Evolutionary conservation across 1,140 invertebrate species (phyloP).

Genomic region (Drosophila yakuba): DNA sequence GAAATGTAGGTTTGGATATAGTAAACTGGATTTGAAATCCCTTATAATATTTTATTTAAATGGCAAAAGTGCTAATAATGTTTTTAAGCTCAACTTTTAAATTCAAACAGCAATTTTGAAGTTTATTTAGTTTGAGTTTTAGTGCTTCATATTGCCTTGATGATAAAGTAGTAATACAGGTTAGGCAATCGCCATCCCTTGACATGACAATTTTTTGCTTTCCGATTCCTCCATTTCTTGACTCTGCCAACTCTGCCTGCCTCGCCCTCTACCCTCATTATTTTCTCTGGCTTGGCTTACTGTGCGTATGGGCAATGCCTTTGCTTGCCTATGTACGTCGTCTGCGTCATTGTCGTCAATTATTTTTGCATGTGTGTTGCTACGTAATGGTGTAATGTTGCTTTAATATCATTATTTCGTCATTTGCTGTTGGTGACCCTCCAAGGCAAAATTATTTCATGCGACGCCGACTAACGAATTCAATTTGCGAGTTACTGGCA

Average conservation of each 20-base stretch:
- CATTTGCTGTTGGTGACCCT: conserved; percentile 47
- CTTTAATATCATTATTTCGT: conserved; percentile 76
- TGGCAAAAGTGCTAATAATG: too few species aligned
- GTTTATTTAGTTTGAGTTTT: too few species aligned
- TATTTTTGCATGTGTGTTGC: conserved; percentile 48
- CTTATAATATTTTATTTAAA: too few species aligned
- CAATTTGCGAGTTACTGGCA: conserved; percentile 54
- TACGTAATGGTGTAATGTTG: conserved; percentile 66
- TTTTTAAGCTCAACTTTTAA: too few species aligned
- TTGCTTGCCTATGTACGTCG: conserved; percentile 17
- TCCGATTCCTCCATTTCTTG: not conserved
- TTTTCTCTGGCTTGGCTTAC: conserved; percentile 40
- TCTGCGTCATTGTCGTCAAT: conserved; percentile 50
- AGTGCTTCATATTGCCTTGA: too few species aligned
- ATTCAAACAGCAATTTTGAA: too few species aligned
- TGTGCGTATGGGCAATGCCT: conserved; percentile 54
- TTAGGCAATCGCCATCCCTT: not conserved
- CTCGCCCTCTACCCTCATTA: conserved; percentile 40
- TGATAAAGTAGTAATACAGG: not conserved
- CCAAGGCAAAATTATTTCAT: conserved; percentile 46
- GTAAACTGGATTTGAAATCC: too few species aligned
- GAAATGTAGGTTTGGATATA: not conserved
- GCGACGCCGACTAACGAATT: conserved; percentile 68
- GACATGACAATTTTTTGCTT: too few species aligned
- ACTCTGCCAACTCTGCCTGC: conserved; percentile 8